A percentile compares a stretch with the other conserved stretches of the same genome.
phyloP scores from a whole-genome alignment of 2,797 vertebrate genomes.

The Serranus cabrilla region DNA sequence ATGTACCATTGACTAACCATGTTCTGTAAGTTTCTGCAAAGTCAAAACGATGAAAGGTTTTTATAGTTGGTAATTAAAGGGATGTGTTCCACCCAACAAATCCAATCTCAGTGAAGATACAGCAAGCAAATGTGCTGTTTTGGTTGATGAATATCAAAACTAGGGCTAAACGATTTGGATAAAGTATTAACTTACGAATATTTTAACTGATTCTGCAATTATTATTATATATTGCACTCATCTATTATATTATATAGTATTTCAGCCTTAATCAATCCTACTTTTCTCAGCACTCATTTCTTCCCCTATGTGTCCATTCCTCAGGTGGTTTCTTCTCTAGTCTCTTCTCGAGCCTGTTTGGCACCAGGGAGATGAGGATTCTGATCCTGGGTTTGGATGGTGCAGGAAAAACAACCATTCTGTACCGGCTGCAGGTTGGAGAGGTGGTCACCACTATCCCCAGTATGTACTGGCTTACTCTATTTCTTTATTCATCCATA shows the following conservation, averaged over 20 bases:
- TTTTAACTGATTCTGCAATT: no score
- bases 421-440: slow-evolving; percentile 97
- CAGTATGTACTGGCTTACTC: slow-evolving; percentile 85
- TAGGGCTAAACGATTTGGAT: no score
- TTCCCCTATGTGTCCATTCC: neutral
- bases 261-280: no score
- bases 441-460: slow-evolving; percentile 99
- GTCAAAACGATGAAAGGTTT: neutral
- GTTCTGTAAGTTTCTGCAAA: neutral
- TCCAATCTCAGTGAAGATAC: neutral
- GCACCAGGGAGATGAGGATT: slow-evolving; percentile 98
- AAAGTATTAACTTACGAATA: no score
- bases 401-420: slow-evolving; percentile 97
- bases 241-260: no score
- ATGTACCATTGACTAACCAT: neutral
- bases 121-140: neutral
- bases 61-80: neutral
- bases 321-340: slow-evolving; percentile 96
- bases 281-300: neutral
- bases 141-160: neutral
- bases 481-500: neutral
- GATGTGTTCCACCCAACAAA: no score
- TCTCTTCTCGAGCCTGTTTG: slow-evolving; percentile 96
- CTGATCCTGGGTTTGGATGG: slow-evolving; percentile 97
- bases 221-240: no score